Evolutionary conservation across 2,888 invertebrate species (phyloP).

Genomic region (Melanchra persicariae): DNA sequence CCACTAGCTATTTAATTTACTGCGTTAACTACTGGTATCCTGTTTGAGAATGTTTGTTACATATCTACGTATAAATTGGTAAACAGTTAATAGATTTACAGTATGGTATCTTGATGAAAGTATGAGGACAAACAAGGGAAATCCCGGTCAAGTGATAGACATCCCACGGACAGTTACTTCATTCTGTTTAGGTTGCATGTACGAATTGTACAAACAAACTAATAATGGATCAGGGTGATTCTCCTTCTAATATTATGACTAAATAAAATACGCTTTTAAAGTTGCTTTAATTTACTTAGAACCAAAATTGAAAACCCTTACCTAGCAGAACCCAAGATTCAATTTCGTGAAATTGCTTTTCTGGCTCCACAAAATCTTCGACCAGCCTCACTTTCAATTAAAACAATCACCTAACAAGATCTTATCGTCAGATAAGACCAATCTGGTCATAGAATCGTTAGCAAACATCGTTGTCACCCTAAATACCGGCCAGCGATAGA

Average conservation of each 20-base stretch:
- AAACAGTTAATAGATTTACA: background rate
- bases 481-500: conserved; percentile 1
- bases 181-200: background rate
- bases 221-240: no score
- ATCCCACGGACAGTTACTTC: background rate
- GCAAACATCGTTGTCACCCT: conserved; percentile 9
- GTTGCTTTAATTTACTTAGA: background rate
- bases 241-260: no score
- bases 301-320: background rate
- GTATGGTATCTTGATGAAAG: background rate
- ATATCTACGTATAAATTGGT: background rate
- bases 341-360: background rate
- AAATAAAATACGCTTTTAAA: no score
- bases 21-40: conserved; percentile 18
- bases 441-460: no score
- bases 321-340: background rate
- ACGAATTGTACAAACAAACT: background rate
- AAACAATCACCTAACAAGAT: background rate
- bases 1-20: conserved; percentile 28
- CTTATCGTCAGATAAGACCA: background rate
- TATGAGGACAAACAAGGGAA: background rate
- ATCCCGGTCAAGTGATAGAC: background rate
- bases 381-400: conserved; percentile 4
- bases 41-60: conserved; percentile 9
- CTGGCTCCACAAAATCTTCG: background rate